Evolutionary conservation across 2,888 invertebrate species (phyloP).

Genomic region (Trimorus sp.): DNA sequence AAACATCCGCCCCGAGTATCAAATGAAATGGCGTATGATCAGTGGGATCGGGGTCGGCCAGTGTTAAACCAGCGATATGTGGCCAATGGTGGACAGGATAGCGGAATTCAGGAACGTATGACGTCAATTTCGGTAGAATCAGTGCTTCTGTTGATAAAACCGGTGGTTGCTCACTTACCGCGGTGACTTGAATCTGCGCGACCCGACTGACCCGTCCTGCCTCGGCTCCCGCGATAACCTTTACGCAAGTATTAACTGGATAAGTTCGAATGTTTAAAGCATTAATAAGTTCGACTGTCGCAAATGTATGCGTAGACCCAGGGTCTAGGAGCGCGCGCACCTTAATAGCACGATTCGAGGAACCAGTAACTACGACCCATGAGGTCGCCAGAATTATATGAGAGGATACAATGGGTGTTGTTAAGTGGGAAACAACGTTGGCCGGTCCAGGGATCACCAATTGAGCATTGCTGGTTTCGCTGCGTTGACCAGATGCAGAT

Average conservation of each 20-base stretch:
- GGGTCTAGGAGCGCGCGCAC: constrained; percentile 12
- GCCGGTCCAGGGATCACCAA: too few relatives aligned
- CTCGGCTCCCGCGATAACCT: neutral
- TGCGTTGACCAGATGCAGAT: too few relatives aligned
- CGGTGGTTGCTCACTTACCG: neutral
- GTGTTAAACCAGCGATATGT: neutral
- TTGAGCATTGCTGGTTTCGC: too few relatives aligned
- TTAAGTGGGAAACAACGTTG: too few relatives aligned
- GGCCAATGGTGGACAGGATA: neutral
- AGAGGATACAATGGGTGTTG: neutral
- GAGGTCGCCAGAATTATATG: constrained; percentile 10
- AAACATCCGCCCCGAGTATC: constrained; percentile 1
- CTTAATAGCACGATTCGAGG: constrained; percentile 6
- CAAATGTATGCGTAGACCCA: constrained; percentile 16
- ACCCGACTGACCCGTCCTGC: constrained; percentile 18
- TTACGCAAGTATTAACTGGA: neutral
- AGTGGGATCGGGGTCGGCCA: constrained; percentile 7
- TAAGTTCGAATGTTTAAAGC: neutral
- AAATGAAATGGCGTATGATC: constrained; percentile 7
- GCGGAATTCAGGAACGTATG: constrained; percentile 5
- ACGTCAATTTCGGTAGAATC: neutral
- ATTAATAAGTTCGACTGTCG: neutral
- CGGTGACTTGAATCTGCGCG: neutral
- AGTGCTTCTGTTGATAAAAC: constrained; percentile 2
- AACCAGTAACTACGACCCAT: constrained; percentile 1